These are phyloP conservation scores for Babylonia areolata DNA, from an alignment of 1,140 invertebrate genomes.

Conservation along the genomic window DNA sequence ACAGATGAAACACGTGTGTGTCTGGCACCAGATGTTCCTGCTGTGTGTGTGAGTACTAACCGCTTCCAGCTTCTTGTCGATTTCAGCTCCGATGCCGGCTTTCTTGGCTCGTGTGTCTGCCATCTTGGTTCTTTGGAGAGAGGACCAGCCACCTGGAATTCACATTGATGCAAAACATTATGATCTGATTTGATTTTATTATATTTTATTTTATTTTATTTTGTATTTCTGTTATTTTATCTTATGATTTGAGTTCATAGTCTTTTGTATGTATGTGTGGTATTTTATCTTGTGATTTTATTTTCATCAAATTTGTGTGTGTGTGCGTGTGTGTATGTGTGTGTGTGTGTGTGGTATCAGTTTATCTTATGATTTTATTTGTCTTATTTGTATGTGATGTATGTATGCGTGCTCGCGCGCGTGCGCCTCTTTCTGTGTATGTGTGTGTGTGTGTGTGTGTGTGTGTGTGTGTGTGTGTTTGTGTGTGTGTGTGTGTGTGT, in stretches of 20 bases:
- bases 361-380: too few species aligned
- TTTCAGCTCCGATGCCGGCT: conserved; percentile 55
- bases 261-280: not conserved
- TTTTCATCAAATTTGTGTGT: too few species aligned
- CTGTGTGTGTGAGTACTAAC: conserved; percentile 37
- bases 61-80: conserved; percentile 56
- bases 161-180: not conserved
- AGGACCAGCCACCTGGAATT: not conserved
- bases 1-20: too few species aligned
- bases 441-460: too few species aligned
- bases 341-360: too few species aligned
- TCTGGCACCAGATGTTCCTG: too few species aligned
- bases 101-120: conserved; percentile 52
- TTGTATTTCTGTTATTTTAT: not conserved
- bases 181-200: not conserved
- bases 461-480: not conserved
- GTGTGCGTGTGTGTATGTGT: too few species aligned
- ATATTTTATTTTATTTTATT: too few species aligned
- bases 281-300: not conserved
- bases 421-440: too few species aligned
- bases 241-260: not conserved
- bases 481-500: not conserved
- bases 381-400: too few species aligned
- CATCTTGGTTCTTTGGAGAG: conserved; percentile 46
- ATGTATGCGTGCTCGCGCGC: too few species aligned